A percentile compares a stretch with the other conserved stretches of the same genome.
phyloP scores from a whole-genome alignment of 2,113 vertebrate genomes.

The Syngnathoides biaculeatus region DNA sequence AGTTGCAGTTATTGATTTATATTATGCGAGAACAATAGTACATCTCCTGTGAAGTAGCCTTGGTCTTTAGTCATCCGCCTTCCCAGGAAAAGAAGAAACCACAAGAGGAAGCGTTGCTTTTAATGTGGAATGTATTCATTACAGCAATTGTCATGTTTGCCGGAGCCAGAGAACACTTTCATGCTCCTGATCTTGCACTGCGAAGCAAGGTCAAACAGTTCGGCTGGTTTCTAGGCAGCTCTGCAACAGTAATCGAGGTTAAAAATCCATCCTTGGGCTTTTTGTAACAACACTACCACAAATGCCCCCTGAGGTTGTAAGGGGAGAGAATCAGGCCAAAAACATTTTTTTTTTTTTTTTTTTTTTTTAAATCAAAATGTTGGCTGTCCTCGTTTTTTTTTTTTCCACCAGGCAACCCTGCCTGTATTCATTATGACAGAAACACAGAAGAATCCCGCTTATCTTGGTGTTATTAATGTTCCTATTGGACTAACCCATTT shows the following conservation, averaged over 20 bases:
- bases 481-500: slow-evolving; percentile 34
- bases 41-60: slow-evolving; percentile 29
- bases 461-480: slow-evolving; percentile 56
- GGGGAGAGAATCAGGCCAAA: not conserved
- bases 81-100: slow-evolving; percentile 16
- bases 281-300: not conserved
- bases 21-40: slow-evolving; percentile 53
- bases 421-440: slow-evolving; percentile 56
- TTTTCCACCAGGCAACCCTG: not conserved
- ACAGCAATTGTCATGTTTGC: slow-evolving; percentile 48
- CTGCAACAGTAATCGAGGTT: not conserved
- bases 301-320: not conserved
- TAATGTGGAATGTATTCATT: slow-evolving; percentile 55
- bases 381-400: not conserved
- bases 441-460: slow-evolving; percentile 42
- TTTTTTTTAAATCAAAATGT: not conserved
- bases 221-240: not conserved
- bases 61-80: slow-evolving; percentile 24
- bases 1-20: slow-evolving; percentile 51
- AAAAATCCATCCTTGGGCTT: not conserved
- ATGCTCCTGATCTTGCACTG: not conserved
- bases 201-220: not conserved
- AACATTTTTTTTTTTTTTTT: not conserved
- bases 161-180: slow-evolving; percentile 19
- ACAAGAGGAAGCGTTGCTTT: slow-evolving; percentile 39